Conservation (phyloP, 2,797 vertebrate genomes). For the Dromococcyx pavoninus region DNA sequence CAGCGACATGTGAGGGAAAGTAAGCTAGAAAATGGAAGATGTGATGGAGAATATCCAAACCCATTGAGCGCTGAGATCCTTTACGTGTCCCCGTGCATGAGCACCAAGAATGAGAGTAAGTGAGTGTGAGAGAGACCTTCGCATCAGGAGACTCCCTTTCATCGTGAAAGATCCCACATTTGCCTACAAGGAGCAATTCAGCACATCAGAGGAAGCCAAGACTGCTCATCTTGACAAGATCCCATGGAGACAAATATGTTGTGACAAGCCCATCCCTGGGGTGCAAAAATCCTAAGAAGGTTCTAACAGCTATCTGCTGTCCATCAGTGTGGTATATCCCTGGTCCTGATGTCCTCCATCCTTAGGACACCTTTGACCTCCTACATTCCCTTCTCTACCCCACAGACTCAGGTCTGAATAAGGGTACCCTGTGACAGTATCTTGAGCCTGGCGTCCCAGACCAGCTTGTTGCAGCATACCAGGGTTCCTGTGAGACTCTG, state of each 20-base stretch:
- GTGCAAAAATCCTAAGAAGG: neutral
- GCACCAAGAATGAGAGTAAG: neutral
- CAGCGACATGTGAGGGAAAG: neutral
- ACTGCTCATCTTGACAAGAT: neutral
- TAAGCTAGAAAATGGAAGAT: neutral
- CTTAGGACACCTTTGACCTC: neutral
- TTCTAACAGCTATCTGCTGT: neutral
- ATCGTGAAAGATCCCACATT: neutral
- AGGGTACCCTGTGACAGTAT: neutral
- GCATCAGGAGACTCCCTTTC: neutral
- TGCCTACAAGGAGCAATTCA: neutral
- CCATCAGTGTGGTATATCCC: neutral
- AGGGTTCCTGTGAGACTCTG: neutral
- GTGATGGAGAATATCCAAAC: neutral
- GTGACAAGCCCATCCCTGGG: neutral
- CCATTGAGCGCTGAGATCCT: neutral
- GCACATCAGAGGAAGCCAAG: neutral
- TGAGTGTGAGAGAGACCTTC: neutral
- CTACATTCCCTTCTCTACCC: neutral
- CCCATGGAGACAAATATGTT: neutral
- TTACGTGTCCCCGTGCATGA: fast-evolving
- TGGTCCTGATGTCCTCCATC: neutral
- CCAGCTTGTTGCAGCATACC: neutral
- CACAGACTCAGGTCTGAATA: neutral
- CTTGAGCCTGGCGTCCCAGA: neutral